Base-by-base conservation (phyloP, 35 echinoderm and acorn worm genomes). In the Anneissia japonica region DNA sequence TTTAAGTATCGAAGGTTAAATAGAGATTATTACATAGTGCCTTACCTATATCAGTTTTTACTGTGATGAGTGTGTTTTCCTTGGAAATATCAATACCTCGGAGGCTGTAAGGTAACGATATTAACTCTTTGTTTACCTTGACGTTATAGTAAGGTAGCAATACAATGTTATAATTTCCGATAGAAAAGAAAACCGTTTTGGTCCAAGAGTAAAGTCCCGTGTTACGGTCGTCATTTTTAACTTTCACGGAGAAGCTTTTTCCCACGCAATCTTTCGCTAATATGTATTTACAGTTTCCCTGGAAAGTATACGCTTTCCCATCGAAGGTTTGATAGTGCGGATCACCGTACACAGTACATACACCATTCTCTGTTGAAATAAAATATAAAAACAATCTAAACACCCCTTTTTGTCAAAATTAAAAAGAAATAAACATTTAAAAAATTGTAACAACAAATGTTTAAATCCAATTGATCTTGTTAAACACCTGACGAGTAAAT, bases 261-360 rank as follows among this genome's bases (percentile, higher is more conserved):
- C 81, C 73, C 0, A 34, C 30, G 39, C 96, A 99, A 46, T 99
- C 96, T 3, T 89, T 78, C 3, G 89, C 84, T 30, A 99, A 87
- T 4, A 94, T 56, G 56, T 99, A 99, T 81, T 94, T 99, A 46
- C 96, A 94, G 13, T 83, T 90, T 21, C 96, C 95, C 81, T 99
- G 96, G 75, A 94, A 99, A 79, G 91, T 94, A 74, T 81, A 94
- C 16, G 91, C 74, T 72, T 89, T 76, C 0, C 88, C 91, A 31
- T 99, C 96, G 77, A 99, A 99, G 19, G 96, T 91, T 19, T 92
- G 85, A 80, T 99, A 99, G 75, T 99, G 96, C 0, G 96, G 96
- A 81, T 99, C 96, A 1, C 96, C 96, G 84, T 94, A 99, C 6
- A 99, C 96, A 2, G 96, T 93, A 43, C 96, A 99, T 0, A 93